These are phyloP conservation scores for Phocides pigmalion DNA, from an alignment of 1,140 invertebrate genomes.

Conservation along the genomic window DNA sequence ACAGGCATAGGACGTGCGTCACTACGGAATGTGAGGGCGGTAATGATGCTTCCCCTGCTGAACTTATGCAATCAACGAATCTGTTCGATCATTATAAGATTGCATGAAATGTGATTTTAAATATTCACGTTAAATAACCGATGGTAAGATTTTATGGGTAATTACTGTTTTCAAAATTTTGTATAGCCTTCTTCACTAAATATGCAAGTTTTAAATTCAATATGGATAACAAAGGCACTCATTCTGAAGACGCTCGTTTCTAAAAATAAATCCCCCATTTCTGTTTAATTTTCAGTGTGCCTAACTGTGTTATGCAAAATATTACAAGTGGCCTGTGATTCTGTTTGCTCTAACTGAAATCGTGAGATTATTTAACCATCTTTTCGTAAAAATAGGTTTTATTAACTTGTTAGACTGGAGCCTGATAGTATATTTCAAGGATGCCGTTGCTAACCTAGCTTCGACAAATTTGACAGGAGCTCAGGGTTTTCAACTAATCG, in stretches of 20 bases:
- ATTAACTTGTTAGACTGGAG: not conserved
- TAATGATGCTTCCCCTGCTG: too few species aligned
- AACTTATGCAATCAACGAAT: too few species aligned
- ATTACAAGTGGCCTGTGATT: not conserved
- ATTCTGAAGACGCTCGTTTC: slow-evolving; percentile 15
- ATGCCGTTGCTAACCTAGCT: not conserved
- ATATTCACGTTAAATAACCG: too few species aligned
- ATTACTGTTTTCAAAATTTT: too few species aligned
- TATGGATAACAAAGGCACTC: slow-evolving; percentile 6
- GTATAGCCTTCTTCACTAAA: not conserved
- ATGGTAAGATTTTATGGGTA: too few species aligned
- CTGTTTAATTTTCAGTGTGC: slow-evolving; percentile 16
- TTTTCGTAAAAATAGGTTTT: not conserved
- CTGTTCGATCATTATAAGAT: too few species aligned
- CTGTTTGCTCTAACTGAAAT: not conserved
- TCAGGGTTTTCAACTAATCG: not conserved
- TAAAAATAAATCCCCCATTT: slow-evolving; percentile 31
- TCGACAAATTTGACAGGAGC: too few species aligned
- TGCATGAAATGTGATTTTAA: too few species aligned
- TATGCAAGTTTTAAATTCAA: slow-evolving; percentile 11
- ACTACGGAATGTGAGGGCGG: too few species aligned
- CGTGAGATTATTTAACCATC: not conserved
- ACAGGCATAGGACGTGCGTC: too few species aligned
- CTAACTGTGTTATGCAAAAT: slow-evolving; percentile 1
- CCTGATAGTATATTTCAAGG: not conserved